Conservation (phyloP, 2,797 vertebrate genomes). For the Rhabdophis nuchalis region DNA sequence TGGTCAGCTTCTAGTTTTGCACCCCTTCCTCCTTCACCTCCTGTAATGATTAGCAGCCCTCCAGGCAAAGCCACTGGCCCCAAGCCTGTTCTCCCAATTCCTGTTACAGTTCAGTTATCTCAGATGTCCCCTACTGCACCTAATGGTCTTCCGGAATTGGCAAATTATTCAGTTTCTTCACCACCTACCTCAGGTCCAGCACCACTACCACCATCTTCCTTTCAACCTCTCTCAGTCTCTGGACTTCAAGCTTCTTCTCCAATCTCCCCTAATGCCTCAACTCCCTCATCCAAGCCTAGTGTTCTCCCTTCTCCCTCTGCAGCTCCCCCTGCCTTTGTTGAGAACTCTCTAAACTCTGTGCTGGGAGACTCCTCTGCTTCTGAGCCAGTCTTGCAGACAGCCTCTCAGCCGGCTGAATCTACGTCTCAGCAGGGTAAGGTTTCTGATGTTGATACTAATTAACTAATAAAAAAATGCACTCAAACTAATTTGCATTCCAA, state of each 20-base stretch:
- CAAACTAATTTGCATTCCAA: constrained; percentile 19
- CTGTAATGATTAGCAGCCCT: constrained; percentile 96
- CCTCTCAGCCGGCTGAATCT: constrained; percentile 82
- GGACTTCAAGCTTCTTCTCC: constrained; percentile 74
- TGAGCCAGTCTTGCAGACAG: constrained; percentile 81
- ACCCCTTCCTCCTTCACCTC: constrained; percentile 90
- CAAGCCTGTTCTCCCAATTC: constrained; percentile 84
- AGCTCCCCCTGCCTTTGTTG: constrained; percentile 87
- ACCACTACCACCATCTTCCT: constrained; percentile 71
- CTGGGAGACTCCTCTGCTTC: constrained; percentile 83
- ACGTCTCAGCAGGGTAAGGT: constrained; percentile 90
- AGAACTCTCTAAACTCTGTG: constrained; percentile 87
- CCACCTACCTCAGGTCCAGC: constrained; percentile 77
- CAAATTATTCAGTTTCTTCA: constrained; percentile 70
- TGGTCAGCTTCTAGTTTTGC: constrained; percentile 87
- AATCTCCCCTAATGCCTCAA: constrained; percentile 77
- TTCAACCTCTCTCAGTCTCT: constrained; percentile 70
- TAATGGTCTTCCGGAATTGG: constrained; percentile 80
- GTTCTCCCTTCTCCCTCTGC: constrained; percentile 97
- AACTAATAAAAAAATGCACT: constrained; percentile 63
- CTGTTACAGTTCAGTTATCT: constrained; percentile 79
- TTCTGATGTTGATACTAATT: constrained; percentile 73
- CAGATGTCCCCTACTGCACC: constrained; percentile 81
- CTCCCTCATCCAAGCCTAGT: constrained; percentile 94
- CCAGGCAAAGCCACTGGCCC: constrained; percentile 90